These are phyloP conservation scores for Chironomus tentans DNA, from an alignment of 2,888 invertebrate genomes.

Conservation along the genomic window DNA sequence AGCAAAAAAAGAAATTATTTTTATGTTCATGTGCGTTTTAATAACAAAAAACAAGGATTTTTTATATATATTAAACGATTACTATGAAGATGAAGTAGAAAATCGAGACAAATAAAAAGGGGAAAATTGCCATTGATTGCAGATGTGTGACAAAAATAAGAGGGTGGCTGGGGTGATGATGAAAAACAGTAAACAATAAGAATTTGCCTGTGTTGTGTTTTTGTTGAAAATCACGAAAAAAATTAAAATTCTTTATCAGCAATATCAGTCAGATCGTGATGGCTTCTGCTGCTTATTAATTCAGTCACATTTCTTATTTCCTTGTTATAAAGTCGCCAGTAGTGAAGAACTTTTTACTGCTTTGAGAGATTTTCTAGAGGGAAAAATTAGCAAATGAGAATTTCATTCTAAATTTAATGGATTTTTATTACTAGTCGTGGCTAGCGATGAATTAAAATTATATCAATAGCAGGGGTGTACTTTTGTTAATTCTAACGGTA, in stretches of 20 bases:
- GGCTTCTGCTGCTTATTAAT: background rate
- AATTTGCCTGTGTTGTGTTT: too few relatives aligned
- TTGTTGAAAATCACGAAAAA: background rate
- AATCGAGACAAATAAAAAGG: background rate
- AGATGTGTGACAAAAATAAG: background rate
- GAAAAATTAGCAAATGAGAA: too few relatives aligned
- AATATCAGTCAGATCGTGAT: background rate
- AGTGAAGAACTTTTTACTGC: too few relatives aligned
- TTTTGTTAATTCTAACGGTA: too few relatives aligned
- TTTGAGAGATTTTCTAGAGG: too few relatives aligned
- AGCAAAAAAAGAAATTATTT: too few relatives aligned
- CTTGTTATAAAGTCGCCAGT: too few relatives aligned
- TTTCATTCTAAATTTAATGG: too few relatives aligned
- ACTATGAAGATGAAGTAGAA: background rate
- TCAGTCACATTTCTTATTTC: background rate
- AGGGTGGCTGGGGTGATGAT: background rate
- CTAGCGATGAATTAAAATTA: too few relatives aligned
- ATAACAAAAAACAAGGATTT: too few relatives aligned
- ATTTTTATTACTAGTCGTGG: too few relatives aligned
- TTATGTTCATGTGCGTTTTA: background rate
- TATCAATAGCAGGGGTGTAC: too few relatives aligned
- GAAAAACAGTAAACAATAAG: background rate
- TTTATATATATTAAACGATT: background rate
- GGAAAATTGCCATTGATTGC: background rate
- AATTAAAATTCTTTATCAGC: slow-evolving; percentile 14